Percentiles rank a stretch among this genome's conserved stretches.
Evolutionary conservation across 1,140 invertebrate species (phyloP).

Genomic region (Anastrepha obliqua): DNA sequence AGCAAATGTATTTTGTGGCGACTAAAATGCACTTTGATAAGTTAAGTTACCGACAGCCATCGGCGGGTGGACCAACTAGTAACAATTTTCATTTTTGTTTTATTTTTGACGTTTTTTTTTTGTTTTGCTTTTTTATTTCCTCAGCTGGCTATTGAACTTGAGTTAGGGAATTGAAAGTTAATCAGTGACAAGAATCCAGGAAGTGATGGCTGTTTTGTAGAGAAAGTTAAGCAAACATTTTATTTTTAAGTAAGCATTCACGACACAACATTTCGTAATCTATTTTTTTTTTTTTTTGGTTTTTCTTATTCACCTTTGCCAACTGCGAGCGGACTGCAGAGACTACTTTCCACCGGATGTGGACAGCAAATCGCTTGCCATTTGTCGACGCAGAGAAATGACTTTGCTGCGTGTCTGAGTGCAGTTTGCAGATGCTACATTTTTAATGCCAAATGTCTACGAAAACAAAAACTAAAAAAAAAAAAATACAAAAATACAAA

Average conservation of each 20-base stretch:
- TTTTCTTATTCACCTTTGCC: too few species aligned
- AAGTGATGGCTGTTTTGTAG: neutral
- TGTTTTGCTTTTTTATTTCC: too few species aligned
- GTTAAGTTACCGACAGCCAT: neutral
- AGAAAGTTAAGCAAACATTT: neutral
- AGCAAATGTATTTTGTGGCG: neutral
- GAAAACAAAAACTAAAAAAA: neutral
- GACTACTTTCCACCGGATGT: neutral
- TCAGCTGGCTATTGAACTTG: too few species aligned
- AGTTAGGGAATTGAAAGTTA: neutral
- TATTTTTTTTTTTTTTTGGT: too few species aligned
- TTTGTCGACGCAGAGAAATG: neutral
- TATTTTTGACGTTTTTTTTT: too few species aligned
- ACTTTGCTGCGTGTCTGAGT: constrained; percentile 46
- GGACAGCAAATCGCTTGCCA: constrained; percentile 1
- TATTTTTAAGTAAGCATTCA: too few species aligned
- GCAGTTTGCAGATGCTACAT: constrained; percentile 41
- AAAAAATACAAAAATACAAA: too few species aligned
- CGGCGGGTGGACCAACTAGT: neutral
- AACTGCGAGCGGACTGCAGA: neutral
- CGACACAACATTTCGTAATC: too few species aligned
- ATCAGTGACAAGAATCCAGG: neutral
- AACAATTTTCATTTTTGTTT: neutral
- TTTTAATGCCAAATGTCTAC: constrained; percentile 10
- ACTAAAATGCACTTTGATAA: neutral